Evolutionary conservation across 2,797 vertebrate species (phyloP).

Genomic region (Anableps anableps): DNA sequence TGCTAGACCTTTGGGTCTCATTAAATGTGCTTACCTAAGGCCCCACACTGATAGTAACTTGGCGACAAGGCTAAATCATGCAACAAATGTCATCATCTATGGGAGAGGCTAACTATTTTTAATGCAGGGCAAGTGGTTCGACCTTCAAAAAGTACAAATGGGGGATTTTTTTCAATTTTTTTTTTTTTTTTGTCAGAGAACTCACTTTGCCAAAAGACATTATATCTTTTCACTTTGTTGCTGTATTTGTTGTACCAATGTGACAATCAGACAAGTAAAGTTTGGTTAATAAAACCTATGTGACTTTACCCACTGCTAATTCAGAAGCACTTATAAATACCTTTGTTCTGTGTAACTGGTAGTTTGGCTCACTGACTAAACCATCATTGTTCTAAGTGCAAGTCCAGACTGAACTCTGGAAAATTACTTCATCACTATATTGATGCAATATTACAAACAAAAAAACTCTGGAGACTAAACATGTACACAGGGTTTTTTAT

Average conservation of each 20-base stretch:
- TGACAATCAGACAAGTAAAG: conserved; percentile 39
- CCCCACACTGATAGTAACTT: conserved; percentile 73
- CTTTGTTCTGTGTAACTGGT: conserved; percentile 53
- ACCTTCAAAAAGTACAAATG: conserved; percentile 49
- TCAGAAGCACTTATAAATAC: conserved; percentile 36
- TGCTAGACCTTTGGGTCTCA: conserved; percentile 68
- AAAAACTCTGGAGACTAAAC: conserved; percentile 28
- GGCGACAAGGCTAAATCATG: conserved; percentile 79
- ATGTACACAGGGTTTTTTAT: conserved; percentile 19
- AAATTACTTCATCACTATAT: conserved; percentile 34
- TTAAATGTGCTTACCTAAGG: conserved; percentile 78
- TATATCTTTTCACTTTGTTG: conserved; percentile 36
- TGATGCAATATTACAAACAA: conserved; percentile 31
- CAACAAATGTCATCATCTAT: conserved; percentile 75
- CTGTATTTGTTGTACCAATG: conserved; percentile 16
- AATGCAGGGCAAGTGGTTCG: conserved; percentile 56
- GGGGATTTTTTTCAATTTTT: too few relatives aligned
- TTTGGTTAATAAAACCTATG: conserved; percentile 56
- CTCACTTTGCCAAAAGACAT: conserved; percentile 49
- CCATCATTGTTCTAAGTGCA: conserved; percentile 33
- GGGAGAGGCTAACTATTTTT: conserved; percentile 72
- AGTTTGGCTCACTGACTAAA: conserved; percentile 59
- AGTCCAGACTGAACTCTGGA: conserved; percentile 44
- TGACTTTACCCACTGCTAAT: conserved; percentile 65
- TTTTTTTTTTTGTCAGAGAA: conserved; percentile 24